Conservation (phyloP, 2,888 invertebrate species). For the Papilio protenor region DNA sequence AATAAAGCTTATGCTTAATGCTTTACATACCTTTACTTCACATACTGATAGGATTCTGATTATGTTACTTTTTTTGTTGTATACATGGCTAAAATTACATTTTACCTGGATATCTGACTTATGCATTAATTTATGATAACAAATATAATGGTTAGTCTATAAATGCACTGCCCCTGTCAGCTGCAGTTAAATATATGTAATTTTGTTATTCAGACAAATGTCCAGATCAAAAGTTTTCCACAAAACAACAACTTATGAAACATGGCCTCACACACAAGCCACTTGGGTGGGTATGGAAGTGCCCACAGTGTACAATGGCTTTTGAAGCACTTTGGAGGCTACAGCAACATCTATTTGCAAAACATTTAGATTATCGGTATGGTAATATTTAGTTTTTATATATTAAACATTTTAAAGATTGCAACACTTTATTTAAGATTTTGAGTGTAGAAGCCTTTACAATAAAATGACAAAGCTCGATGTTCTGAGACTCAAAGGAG, state of each 20-base stretch:
- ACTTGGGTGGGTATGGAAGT: slow-evolving; percentile 71
- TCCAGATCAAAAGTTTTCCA: slow-evolving; percentile 72
- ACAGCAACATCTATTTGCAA: slow-evolving; percentile 75
- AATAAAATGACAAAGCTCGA: too few species aligned
- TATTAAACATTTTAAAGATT: too few species aligned
- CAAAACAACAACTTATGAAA: slow-evolving; percentile 76
- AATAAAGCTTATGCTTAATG: slow-evolving; percentile 13
- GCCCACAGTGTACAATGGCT: slow-evolving; percentile 72
- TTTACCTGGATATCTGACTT: too few species aligned
- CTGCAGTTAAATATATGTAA: background rate
- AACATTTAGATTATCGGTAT: slow-evolving; percentile 73
- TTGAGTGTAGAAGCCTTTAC: too few species aligned
- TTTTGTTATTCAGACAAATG: slow-evolving; percentile 66
- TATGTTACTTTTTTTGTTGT: too few species aligned
- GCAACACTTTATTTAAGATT: too few species aligned
- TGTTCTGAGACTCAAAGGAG: too few species aligned
- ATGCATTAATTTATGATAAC: too few species aligned
- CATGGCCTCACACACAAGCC: slow-evolving; percentile 74
- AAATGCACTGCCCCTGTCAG: too few species aligned
- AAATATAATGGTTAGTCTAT: too few species aligned
- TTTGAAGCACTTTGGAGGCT: slow-evolving; percentile 76
- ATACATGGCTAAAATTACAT: too few species aligned
- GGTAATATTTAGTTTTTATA: background rate
- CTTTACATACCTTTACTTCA: background rate
- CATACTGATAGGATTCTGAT: background rate